A percentile compares a stretch with the other conserved stretches of the same genome.
phyloP scores from a whole-genome alignment of 2,113 vertebrate species.

The Trogon surrucura region DNA sequence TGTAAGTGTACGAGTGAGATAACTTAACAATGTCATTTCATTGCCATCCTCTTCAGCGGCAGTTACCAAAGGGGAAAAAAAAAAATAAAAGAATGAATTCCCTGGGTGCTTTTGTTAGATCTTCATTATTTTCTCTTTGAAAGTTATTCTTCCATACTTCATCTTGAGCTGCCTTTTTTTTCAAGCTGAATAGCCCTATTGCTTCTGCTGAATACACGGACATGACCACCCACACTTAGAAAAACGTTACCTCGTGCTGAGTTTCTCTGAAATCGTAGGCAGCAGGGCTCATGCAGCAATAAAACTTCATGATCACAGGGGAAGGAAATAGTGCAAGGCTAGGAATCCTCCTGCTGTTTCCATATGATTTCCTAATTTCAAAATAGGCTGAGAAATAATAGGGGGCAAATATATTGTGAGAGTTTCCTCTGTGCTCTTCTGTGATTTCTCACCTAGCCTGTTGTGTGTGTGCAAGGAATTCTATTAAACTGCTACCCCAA shows the following conservation, averaged over 20 bases:
- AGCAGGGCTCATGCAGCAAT: slow-evolving; percentile 64
- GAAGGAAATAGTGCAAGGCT: slow-evolving; percentile 56
- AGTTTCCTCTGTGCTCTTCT: slow-evolving; percentile 46
- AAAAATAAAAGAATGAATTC: slow-evolving; percentile 18
- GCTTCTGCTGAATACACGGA: slow-evolving; percentile 25
- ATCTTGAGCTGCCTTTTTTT: slow-evolving; percentile 38
- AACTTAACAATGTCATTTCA: slow-evolving; percentile 58
- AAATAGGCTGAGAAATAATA: slow-evolving; percentile 71
- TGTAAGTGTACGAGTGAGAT: slow-evolving; percentile 27
- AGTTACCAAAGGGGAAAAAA: slow-evolving; percentile 22
- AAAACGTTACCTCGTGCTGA: slow-evolving; percentile 63
- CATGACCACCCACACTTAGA: slow-evolving; percentile 69
- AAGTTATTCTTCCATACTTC: slow-evolving; percentile 54
- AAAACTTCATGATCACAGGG: slow-evolving; percentile 68
- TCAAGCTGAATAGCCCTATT: slow-evolving; percentile 41
- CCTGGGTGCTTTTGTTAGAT: slow-evolving; percentile 54
- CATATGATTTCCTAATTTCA: slow-evolving; percentile 71
- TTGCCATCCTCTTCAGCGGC: slow-evolving; percentile 15
- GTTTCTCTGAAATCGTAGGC: slow-evolving; percentile 58
- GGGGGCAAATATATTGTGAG: slow-evolving; percentile 46
- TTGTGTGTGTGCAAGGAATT: neutral
- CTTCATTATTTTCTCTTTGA: slow-evolving; percentile 64
- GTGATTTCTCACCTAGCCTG: slow-evolving; percentile 1
- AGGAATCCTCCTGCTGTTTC: slow-evolving; percentile 63
- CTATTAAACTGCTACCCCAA: slow-evolving; percentile 29